Evolutionary conservation across 2,888 invertebrate species (phyloP), one percentile per base, ranked within the genome.

Genomic region (Andricus quercusramuli): DNA sequence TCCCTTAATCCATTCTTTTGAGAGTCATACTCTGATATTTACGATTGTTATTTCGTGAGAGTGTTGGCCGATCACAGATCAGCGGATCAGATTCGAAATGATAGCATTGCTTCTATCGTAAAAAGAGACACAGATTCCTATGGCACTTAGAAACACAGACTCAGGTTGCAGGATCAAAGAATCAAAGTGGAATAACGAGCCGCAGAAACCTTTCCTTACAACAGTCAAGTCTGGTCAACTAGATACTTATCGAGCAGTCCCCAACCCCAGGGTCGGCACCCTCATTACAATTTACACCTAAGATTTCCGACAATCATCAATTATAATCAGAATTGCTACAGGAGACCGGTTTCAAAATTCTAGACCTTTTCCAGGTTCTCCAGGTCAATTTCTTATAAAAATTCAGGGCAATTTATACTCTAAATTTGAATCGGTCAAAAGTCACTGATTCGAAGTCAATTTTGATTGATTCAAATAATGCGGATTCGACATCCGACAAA

Each of bases 121-220:
- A 74, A 74, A 74, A n/a, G 70, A 29, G 51, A 56, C n/a, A 74
- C 70, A 56, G 56, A 51, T 74, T 74, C 51, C 51, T 74, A 74
- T 56, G 70, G 70, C 56, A 74, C 70, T 74, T 56, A 74, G 51
- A 51, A 51, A 20, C 32, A 56, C 70, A 56, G 51, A 20, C 70
- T 74, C 29, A 51, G 70, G 32, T 74, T 74, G 51, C 70, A 74
- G 74, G 74, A 74, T 74, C 56, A 74, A 56, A 74, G 74, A 51
- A 74, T 74, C 74, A 56, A 56, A 74, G 74, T 74, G 32, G 74
- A 74, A 74, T 74, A 74, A 74, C 74, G 74, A 74, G 74, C 74
- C 74, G 74, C 56, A 74, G 74, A 56, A 74, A 56, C 29, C 51
- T 56, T 32, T 74, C 74, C 51, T 74, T 56, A 74, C 74, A 74